Evolutionary conservation across 2,888 invertebrate species (phyloP), one percentile per base, ranked within the genome.

Genomic region (Macaria liturata): DNA sequence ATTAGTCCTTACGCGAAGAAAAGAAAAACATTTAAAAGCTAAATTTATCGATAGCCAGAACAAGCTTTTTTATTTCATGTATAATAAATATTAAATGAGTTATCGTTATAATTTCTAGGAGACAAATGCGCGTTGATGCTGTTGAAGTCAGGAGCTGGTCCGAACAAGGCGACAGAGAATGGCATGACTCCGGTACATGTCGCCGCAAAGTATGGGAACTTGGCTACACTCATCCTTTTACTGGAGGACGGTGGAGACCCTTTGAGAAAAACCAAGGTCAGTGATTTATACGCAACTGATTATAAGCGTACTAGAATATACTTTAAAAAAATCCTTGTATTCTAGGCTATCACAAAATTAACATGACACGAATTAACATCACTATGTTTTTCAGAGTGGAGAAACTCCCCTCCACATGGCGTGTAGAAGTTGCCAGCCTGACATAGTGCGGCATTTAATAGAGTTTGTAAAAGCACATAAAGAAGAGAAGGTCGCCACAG

Each of bases 141-240:
- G 64, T 92, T 99, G 42, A 99, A 99, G 86, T 98, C 98, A 3
- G 99, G 99, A 0, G 99, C 99, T 6, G 97, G 98, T 60, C 98
- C 99, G 0, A 99, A 99, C 88, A 94, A 98, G 62, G 95, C 96
- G 3, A 98, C 98, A 59, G 97, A 98, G 82, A 98, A 99, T 84
- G 98, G 99, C 2, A 97, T 98, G 90, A 99, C 99, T 0, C 98
- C 99, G 0, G 96, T 99, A 4, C 99, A 99, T 80, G 98, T 99
- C 20, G 98, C 99, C 0, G 97, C 99, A 0, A 95, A 97, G 69
- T 95, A 96, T 75, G 99, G 99, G 0, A 98, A 98, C 83, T 90
- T 98, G 52, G 94, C 95, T 54, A 97, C 98, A 5, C 93, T 98
- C 51, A 89, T 96, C 68, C 94, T 98, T 4, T 93, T 99, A 8